Conservation (phyloP, 1,140 invertebrate species). For the Sycobia sp. region DNA sequence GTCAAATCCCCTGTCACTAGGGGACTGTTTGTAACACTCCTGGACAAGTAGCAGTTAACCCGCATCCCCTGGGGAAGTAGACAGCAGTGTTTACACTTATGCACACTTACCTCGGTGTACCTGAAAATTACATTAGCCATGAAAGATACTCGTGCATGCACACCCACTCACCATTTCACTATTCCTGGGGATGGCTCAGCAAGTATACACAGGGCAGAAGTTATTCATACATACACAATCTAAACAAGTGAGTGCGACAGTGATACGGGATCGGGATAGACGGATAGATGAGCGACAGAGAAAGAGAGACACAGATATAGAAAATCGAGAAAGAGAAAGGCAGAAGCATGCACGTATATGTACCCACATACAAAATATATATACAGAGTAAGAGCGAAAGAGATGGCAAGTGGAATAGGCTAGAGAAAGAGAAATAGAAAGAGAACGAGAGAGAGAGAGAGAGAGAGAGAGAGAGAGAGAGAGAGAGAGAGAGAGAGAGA, state of each 20-base stretch:
- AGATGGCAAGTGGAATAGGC: not conserved
- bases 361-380: too few species aligned
- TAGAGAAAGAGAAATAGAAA: conserved; percentile 7
- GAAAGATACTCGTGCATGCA: not conserved
- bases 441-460: not conserved
- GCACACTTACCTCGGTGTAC: conserved; percentile 15
- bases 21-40: conserved; percentile 8
- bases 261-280: too few species aligned
- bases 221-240: not conserved
- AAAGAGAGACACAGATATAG: not conserved
- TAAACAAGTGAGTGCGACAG: conserved; percentile 3
- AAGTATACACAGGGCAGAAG: not conserved
- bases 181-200: not conserved
- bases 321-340: conserved; percentile 19
- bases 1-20: not conserved
- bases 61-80: conserved; percentile 21
- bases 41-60: conserved; percentile 11
- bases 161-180: not conserved
- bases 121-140: conserved; percentile 31
- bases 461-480: conserved; percentile 9
- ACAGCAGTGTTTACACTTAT: not conserved
- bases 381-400: not conserved
- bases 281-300: too few species aligned
- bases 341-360: not conserved
- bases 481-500: not conserved